Conservation (phyloP, 2,797 vertebrate species). For the Saxicola maurus region DNA sequence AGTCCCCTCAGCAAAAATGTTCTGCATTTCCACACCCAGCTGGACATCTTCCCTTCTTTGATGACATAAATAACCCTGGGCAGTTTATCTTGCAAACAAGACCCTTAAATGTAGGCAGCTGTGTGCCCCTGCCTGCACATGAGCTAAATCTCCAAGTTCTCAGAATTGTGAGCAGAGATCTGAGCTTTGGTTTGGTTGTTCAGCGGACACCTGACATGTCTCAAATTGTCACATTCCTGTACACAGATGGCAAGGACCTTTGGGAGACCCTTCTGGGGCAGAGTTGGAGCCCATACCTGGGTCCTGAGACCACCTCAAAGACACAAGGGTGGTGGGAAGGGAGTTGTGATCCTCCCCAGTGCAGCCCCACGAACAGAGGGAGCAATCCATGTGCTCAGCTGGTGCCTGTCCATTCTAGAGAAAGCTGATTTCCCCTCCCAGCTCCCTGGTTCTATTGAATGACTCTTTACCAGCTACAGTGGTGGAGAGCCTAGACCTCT, state of each 20-base stretch:
- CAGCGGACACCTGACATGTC: fast-evolving
- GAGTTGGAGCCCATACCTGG: background rate
- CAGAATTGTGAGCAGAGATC: background rate
- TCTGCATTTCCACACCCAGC: background rate
- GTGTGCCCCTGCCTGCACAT: background rate
- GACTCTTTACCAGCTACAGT: background rate
- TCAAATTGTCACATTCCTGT: background rate
- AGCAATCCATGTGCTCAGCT: fast-evolving
- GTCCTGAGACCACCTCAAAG: background rate
- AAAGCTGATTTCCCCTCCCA: background rate
- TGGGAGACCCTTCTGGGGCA: background rate
- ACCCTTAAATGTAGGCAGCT: background rate
- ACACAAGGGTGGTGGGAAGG: background rate
- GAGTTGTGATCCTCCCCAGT: background rate
- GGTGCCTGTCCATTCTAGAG: background rate
- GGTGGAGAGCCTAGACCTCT: background rate
- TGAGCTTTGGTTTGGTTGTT: background rate
- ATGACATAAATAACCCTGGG: background rate
- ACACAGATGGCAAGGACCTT: background rate
- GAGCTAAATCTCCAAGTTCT: background rate
- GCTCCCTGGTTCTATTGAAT: background rate
- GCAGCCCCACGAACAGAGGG: background rate
- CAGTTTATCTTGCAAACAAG: background rate
- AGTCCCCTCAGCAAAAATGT: background rate
- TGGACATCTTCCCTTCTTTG: background rate